These are phyloP conservation scores for Rallus crepitans DNA, from an alignment of 2,797 vertebrate genomes.

Conservation along the genomic window DNA sequence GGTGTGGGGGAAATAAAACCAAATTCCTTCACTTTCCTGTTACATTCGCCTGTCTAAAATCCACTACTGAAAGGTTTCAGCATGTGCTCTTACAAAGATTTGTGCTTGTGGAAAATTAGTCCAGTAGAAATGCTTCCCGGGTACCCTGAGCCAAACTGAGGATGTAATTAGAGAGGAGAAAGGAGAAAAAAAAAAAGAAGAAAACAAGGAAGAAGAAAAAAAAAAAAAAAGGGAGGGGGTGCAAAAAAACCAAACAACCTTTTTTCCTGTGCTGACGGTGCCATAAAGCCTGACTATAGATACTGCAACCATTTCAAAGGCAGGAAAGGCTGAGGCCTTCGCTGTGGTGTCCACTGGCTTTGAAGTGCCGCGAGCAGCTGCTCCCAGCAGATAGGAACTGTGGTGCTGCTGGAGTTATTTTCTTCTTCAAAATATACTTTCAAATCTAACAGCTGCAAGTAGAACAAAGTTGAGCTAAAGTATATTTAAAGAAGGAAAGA, in stretches of 20 bases:
- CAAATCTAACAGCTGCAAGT: slow-evolving; percentile 70
- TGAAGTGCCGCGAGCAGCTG: slow-evolving; percentile 75
- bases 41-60: background rate
- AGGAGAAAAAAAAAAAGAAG: too few species aligned
- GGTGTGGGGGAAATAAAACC: background rate
- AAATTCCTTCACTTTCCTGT: background rate
- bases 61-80: background rate
- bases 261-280: slow-evolving; percentile 61
- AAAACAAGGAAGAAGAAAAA: too few species aligned
- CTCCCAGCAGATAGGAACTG: slow-evolving; percentile 73
- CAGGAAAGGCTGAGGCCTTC: slow-evolving; percentile 75
- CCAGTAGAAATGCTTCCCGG: background rate
- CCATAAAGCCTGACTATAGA: slow-evolving; percentile 39
- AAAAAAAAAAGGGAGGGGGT: background rate
- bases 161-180: background rate
- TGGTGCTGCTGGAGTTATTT: slow-evolving; percentile 43
- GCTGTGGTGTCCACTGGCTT: slow-evolving; percentile 69
- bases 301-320: slow-evolving; percentile 70
- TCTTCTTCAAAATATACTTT: slow-evolving; percentile 71
- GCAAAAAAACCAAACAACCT: slow-evolving; percentile 44
- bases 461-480: slow-evolving; percentile 74
- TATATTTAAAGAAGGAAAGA: slow-evolving; percentile 42
- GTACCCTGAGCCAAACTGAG: background rate
- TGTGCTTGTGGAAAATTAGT: background rate
- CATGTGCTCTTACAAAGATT: background rate